These are phyloP conservation scores for Ciconia stormi DNA, from an alignment of 2,113 vertebrate genomes.

Conservation along the genomic window DNA sequence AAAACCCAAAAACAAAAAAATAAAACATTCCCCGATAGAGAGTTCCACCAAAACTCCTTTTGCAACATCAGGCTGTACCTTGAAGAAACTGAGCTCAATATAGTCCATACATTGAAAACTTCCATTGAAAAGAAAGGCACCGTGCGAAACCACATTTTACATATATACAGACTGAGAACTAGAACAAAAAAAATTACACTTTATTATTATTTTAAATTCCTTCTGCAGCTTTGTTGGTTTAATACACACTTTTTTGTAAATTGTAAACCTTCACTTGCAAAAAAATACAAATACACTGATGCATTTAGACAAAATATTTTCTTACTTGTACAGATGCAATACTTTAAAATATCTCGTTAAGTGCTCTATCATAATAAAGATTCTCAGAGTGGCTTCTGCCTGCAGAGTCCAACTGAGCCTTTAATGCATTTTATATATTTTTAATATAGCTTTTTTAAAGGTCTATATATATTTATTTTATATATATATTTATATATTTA, in stretches of 20 bases:
- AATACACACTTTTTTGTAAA: constrained; percentile 95
- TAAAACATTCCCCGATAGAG: constrained; percentile 68
- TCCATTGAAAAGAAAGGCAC: constrained; percentile 84
- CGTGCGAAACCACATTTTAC: constrained; percentile 81
- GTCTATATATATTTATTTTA: constrained; percentile 83
- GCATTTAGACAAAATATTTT: constrained; percentile 95
- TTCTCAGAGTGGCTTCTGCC: constrained; percentile 91
- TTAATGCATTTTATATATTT: constrained; percentile 87
- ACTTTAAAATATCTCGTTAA: constrained; percentile 93
- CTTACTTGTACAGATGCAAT: constrained; percentile 94
- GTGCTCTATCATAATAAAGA: constrained; percentile 86
- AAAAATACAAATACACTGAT: constrained; percentile 95
- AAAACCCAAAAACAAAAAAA: neutral
- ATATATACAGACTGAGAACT: constrained; percentile 84
- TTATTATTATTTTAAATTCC: constrained; percentile 80
- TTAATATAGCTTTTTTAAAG: constrained; percentile 88
- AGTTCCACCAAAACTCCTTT: constrained; percentile 72
- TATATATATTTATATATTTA: constrained; percentile 80
- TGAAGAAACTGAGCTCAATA: constrained; percentile 72
- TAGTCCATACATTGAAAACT: constrained; percentile 76
- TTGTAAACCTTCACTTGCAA: constrained; percentile 98
- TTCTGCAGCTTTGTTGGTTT: constrained; percentile 83
- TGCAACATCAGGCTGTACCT: constrained; percentile 79
- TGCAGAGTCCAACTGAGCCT: constrained; percentile 92
- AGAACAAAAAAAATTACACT: constrained; percentile 79